Evolutionary conservation across 2,888 invertebrate species (phyloP).

Genomic region (Anthophora plumipes): DNA sequence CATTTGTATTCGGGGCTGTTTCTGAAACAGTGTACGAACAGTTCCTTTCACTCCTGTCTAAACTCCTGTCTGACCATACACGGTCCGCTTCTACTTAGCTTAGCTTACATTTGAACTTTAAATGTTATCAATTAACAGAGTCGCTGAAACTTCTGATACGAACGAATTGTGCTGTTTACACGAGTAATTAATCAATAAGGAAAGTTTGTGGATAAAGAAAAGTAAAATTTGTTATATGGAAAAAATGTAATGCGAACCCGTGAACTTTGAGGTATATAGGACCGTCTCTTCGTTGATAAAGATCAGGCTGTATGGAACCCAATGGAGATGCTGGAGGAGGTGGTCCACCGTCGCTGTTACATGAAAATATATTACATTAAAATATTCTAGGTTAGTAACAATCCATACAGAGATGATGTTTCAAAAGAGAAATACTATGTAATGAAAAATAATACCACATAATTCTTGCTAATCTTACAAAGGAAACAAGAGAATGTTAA

Average conservation of each 20-base stretch:
- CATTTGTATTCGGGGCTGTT: neutral
- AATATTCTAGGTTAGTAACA: neutral
- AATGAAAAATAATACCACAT: neutral
- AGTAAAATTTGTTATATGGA: neutral
- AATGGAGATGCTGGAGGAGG: constrained; percentile 87
- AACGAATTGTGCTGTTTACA: too few species aligned
- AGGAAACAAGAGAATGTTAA: too few species aligned
- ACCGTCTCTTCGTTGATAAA: constrained; percentile 93
- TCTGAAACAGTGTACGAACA: neutral
- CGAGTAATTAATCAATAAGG: neutral
- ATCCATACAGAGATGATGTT: neutral
- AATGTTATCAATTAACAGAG: neutral
- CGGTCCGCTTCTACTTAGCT: neutral
- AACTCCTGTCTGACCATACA: neutral
- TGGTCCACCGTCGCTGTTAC: constrained; percentile 82
- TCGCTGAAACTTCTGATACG: neutral
- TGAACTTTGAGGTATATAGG: constrained; percentile 90
- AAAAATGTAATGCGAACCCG: constrained; percentile 67
- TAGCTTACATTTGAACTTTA: neutral
- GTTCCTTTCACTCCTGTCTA: neutral
- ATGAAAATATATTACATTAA: constrained; percentile 25
- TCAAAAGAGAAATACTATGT: neutral
- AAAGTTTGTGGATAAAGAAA: neutral
- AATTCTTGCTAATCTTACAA: too few species aligned
- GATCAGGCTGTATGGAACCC: constrained; percentile 94